Evolutionary conservation across 30 jellyfish, hydroid and myxozoan genomes (phyloP).

Genomic region (Aurelia sp.): DNA sequence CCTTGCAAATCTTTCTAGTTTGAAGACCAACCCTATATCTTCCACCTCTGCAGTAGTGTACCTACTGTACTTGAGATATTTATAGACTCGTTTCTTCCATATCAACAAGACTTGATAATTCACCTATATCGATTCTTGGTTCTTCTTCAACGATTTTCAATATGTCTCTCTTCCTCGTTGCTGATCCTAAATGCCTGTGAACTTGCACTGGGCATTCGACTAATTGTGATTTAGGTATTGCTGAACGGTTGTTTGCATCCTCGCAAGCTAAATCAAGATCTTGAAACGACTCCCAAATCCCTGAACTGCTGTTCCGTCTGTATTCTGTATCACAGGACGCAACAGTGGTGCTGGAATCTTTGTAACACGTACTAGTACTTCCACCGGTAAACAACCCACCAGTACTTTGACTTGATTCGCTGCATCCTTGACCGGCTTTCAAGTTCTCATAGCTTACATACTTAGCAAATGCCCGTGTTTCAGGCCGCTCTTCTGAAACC

Average conservation of each 20-base stretch:
- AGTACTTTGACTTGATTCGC: neutral
- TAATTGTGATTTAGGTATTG: constrained; percentile 34
- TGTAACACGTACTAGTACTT: constrained; percentile 53
- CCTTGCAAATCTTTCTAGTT: no score
- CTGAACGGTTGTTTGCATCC: constrained; percentile 23
- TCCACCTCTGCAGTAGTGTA: no score
- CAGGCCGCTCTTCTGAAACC: neutral
- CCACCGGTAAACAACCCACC: constrained; percentile 19
- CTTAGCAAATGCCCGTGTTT: constrained; percentile 52
- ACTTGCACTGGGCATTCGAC: constrained; percentile 30
- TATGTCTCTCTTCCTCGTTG: neutral
- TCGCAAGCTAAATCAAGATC: constrained; percentile 54
- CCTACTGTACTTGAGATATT: neutral
- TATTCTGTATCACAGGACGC: constrained; percentile 55
- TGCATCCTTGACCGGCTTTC: constrained; percentile 10
- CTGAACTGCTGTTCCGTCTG: constrained; percentile 27
- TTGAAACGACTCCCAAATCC: constrained; percentile 61
- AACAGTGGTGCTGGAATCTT: constrained; percentile 58
- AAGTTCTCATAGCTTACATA: constrained; percentile 59
- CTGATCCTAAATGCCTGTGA: constrained; percentile 22
- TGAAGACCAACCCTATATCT: no score
- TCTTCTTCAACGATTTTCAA: constrained; percentile 21
- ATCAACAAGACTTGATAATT: constrained; percentile 18
- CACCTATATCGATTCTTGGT: constrained; percentile 15
- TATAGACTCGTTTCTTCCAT: constrained; percentile 53